Base-by-base conservation (phyloP, 2,113 vertebrate species). In the Cercopithecus mona region DNA sequence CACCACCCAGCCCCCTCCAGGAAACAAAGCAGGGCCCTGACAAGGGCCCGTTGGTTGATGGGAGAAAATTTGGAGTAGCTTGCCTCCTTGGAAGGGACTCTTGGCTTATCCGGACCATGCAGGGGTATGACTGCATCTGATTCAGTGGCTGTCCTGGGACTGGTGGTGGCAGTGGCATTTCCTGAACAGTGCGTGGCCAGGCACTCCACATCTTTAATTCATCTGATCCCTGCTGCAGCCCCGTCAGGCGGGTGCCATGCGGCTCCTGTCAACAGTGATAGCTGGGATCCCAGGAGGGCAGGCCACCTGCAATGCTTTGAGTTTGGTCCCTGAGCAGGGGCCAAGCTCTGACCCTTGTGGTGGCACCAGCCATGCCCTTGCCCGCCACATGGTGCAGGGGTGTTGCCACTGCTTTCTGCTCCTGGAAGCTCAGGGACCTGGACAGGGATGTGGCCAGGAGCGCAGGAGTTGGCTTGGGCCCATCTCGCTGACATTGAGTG, bases 401-500 rank as follows among this genome's bases (percentile, higher is more conserved):
- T 27, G 30, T 17, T 48, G 27, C 3, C 8, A 12, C 64, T 17
- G n/a, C 35, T 38, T 9, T 90, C 61, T 48, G 80, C 38, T 27
- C 80, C 55, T 43, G 55, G 8, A 27, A 40, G 68, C 75, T 32
- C n/a, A 20, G 83, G 64, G 64, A 23, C 40, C 27, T 10, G 43
- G 27, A 25, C 20, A 40, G 57, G n/a, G 14, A 52, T 52, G 20
- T 89, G 55, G 8, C 27, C 30, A 8, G 48, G 61, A 43, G 27
- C 8, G 0, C 7, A 14, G 80, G 70, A 25, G 30, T 5, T 40
- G 5, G 25, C 45, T 1, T 13, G 35, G 48, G 25, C 20, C 73
- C 0, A 2, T 12, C 59, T 27, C 6, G 0, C 16, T 38, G 23
- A 23, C 8, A 32, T 14, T 14, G 45, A 7, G 13, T 12, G 7